Evolutionary conservation across 35 echinoderm and acorn worm genomes (phyloP), one percentile per base, ranked within the genome.

Genomic region (Apostichopus parvimensis): DNA sequence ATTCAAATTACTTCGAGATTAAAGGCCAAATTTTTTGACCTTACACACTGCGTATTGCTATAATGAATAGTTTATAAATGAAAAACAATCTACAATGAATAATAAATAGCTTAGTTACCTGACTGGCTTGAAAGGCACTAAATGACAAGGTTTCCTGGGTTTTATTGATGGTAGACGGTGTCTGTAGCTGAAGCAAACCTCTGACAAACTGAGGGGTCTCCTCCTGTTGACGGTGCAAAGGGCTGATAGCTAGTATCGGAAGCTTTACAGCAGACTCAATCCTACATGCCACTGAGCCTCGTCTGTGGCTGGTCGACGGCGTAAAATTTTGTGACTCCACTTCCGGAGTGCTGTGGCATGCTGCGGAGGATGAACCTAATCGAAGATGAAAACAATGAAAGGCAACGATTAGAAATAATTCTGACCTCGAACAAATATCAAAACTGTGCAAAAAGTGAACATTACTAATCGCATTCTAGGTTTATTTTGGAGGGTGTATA

Each of bases 171-270:
- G 80, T 83, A 12, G 80, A 83, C 53, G 80, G 80, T 21, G 80
- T 83, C 80, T 83, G 80, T 21, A 83, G 22, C 20, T 84, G 81
- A 56, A 84, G 13, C 81, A 84, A 54, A 7, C 5, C 20, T 58
- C 81, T 84, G 13, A 84, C 8, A 12, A 59, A 21, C 54, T n/a
- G 81, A 22, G 81, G 81, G 57, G 81, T 84, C 55, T 84, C 81
- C 23, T 84, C 81, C 56, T 59, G 28, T 15, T 20, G 54, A 52
- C 53, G 17, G 12, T 59, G 55, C 54, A 84, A 18, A 55, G 53
- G 81, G 56, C 81, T 84, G 15, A 84, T 58, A 58, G 54, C 81
- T 59, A 84, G 8, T n/a, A 57, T 23, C 3, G 81, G 81, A 20
- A 84, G 55, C 3, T 58, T 84, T 9, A 17, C 81, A 17, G n/a